Base-by-base conservation (phyloP, 2,888 invertebrate genomes). In the Lutraria lutraria region DNA sequence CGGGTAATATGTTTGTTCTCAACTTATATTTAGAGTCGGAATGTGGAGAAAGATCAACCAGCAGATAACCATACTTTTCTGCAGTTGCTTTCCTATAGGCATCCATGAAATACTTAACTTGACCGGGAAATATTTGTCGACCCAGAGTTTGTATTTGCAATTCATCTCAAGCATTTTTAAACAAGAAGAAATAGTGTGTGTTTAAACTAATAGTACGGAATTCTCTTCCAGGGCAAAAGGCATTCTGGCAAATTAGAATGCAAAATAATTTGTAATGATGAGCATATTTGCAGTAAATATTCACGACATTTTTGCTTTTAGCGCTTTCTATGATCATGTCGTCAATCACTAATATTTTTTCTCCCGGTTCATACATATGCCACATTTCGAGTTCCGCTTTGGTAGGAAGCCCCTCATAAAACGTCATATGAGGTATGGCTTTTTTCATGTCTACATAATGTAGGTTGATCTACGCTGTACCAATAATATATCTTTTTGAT, bases 391-490 rank as follows among this genome's bases (percentile, higher is more conserved):
- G 81, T 13, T 85, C 88, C 4, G 86, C 43, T 52, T 72, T 79
- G 0, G 86, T 86, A 19, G 91, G 93, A 19, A 91, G 86, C 12
- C 90, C 90, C 29, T 89, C 86, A 56, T 82, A 82, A 86, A 92
- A 91, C 19, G 60, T 83, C 0, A 93, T 83, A n/a, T 89, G 31
- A 0, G 91, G 89, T 43, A 93, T 88, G 2, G 80, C 60, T 29
- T 81, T 76, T 88, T 92, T 89, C 87, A 93, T 92, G 56, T 91
- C 87, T 21, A 85, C 85, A 81, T 83, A 93, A 21, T 92, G 80
- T n/a, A 15, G 91, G 91, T 86, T 93, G 93, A 87, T 92, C 89
- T 15, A 92, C 91, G 34, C 91, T 81, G 60, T 90, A 92, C 68
- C 88, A 90, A 76, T 87, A 92, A 53, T 88, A 87, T 19, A 89